phyloP scores from a whole-genome alignment of 2,797 vertebrate species.

The Urosaurus nigricauda region DNA sequence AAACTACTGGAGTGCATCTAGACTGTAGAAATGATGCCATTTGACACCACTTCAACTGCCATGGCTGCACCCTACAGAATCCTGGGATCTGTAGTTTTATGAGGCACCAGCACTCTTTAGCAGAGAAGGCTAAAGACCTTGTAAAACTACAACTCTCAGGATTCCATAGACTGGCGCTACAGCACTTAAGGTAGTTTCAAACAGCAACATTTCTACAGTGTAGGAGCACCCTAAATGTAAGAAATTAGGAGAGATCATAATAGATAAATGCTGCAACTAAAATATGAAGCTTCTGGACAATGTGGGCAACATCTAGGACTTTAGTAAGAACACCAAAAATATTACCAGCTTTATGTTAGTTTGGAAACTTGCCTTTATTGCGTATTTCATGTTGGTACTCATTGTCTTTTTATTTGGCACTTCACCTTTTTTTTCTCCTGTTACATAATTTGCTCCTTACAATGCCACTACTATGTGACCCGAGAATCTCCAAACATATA shows the following conservation, averaged over 20 bases:
- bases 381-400: no score
- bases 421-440: background rate
- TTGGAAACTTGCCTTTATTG: background rate
- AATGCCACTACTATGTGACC: slow-evolving; percentile 11
- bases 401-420: no score
- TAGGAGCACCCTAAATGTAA: background rate
- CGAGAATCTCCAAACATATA: background rate
- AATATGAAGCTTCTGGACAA: background rate
- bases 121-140: no score
- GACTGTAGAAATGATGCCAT: no score
- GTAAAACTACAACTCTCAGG: no score
- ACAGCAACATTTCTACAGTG: no score
- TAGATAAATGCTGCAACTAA: background rate
- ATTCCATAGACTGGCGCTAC: no score
- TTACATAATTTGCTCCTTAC: background rate
- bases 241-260: background rate
- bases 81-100: no score
- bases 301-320: background rate
- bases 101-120: no score
- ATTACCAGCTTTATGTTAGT: background rate
- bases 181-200: no score
- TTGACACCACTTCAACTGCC: no score
- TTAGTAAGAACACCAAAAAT: background rate
- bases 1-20: background rate
- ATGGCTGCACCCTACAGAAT: no score